A percentile compares a stretch with the other conserved stretches of the same genome.
These are phyloP conservation scores for Mya arenaria DNA, from an alignment of 1,140 invertebrate species.

Conservation along the genomic window DNA sequence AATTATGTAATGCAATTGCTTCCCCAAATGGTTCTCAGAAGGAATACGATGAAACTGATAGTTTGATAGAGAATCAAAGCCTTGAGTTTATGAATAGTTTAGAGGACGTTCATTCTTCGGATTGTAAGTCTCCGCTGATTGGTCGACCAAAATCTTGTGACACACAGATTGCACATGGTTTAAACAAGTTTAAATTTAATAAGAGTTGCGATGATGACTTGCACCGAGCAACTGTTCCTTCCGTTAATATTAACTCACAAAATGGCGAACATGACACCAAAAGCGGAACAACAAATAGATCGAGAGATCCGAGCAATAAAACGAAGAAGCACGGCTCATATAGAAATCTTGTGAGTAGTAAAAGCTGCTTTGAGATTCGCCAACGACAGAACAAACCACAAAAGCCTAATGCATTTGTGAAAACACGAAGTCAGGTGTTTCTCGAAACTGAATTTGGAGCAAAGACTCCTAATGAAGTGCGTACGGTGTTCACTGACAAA, in stretches of 20 bases:
- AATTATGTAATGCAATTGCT: background rate
- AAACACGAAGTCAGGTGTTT: slow-evolving; percentile 32
- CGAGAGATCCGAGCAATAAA: too few species aligned
- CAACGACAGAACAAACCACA: background rate
- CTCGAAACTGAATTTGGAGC: slow-evolving; percentile 49
- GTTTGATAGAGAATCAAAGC: background rate
- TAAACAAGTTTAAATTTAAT: too few species aligned
- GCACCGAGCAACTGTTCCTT: too few species aligned
- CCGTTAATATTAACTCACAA: too few species aligned
- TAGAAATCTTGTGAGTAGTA: slow-evolving; percentile 4
- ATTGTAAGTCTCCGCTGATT: slow-evolving; percentile 6
- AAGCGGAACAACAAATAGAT: too few species aligned
- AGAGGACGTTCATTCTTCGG: slow-evolving; percentile 32
- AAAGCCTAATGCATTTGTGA: background rate
- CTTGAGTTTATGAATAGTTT: slow-evolving; percentile 33
- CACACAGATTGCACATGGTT: too few species aligned
- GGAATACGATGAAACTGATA: slow-evolving; percentile 2
- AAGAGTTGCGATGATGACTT: too few species aligned
- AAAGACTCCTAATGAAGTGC: slow-evolving; percentile 46
- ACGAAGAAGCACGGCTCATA: too few species aligned
- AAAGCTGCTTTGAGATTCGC: slow-evolving; percentile 15
- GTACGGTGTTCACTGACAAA: slow-evolving; percentile 2
- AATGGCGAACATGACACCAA: too few species aligned
- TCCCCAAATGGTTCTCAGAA: background rate
- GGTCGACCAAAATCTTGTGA: too few species aligned